phyloP scores from a whole-genome alignment of 1,140 invertebrate species.

The Anastatus disparis region DNA sequence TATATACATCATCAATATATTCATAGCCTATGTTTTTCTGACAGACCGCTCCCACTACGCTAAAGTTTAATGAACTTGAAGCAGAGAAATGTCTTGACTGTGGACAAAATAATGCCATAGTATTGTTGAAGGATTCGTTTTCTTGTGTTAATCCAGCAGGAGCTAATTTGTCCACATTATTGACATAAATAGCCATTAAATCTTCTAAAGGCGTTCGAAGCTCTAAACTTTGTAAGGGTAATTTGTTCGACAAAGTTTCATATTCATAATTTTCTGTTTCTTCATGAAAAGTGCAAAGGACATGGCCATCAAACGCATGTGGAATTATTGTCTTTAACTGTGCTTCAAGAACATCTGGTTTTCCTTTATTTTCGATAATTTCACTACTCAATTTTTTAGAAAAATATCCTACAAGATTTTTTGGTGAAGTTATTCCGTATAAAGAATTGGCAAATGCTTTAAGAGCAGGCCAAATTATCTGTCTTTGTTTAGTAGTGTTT shows the following conservation, averaged over 20 bases:
- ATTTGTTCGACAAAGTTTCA: constrained; percentile 27
- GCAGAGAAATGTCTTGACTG: constrained; percentile 29
- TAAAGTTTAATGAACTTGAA: not conserved
- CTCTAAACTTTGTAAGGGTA: not conserved
- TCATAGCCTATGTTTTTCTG: no score
- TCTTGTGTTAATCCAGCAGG: constrained; percentile 26
- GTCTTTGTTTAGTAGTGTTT: no score
- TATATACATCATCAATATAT: no score
- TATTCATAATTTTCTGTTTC: constrained; percentile 40
- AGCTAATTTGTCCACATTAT: constrained; percentile 35
- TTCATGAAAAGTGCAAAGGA: no score
- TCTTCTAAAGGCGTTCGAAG: no score
- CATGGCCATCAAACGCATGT: no score
- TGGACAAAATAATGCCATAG: constrained; percentile 20
- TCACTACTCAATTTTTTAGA: constrained; percentile 20
- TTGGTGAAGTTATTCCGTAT: constrained; percentile 39
- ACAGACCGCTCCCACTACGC: not conserved
- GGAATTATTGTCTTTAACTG: no score
- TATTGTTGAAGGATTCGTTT: constrained; percentile 40
- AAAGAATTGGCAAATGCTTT: no score
- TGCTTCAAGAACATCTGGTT: no score
- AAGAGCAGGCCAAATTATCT: no score
- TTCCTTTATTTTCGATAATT: no score
- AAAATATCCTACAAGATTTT: constrained; percentile 31
- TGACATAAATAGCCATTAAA: no score